Conservation (phyloP, 2,797 vertebrate species). For the Falco peregrinus region DNA sequence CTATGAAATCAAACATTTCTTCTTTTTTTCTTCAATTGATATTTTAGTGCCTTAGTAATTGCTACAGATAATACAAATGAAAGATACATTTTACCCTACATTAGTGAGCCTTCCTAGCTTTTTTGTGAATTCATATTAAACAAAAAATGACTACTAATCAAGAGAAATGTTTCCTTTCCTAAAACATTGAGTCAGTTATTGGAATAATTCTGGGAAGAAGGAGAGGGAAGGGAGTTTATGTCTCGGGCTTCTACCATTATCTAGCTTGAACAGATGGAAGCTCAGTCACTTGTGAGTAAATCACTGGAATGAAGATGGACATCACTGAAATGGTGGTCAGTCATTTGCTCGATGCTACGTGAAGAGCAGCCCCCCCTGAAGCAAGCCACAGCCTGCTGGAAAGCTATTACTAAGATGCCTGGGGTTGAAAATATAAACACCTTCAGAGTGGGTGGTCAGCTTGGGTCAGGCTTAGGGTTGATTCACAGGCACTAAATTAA, state of each 20-base stretch:
- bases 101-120: neutral
- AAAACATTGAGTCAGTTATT: neutral
- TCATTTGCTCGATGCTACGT: neutral
- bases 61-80: neutral
- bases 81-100: neutral
- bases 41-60: neutral
- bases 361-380: neutral
- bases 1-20: neutral
- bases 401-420: neutral
- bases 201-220: neutral
- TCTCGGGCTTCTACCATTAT: neutral
- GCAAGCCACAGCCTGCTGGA: neutral
- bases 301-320: neutral
- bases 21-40: neutral
- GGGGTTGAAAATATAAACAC: constrained; percentile 42
- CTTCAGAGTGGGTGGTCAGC: constrained; percentile 44
- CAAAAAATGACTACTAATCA: neutral
- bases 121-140: neutral
- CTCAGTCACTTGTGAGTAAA: constrained; percentile 39
- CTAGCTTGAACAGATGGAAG: constrained; percentile 32
- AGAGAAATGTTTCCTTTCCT: neutral
- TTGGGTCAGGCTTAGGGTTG: neutral
- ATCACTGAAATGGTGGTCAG: constrained; percentile 15
- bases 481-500: constrained; percentile 55
- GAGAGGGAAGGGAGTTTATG: neutral